These are phyloP conservation scores for Ivindomyrus marchei DNA, from an alignment of 2,113 vertebrate genomes.

Conservation along the genomic window DNA sequence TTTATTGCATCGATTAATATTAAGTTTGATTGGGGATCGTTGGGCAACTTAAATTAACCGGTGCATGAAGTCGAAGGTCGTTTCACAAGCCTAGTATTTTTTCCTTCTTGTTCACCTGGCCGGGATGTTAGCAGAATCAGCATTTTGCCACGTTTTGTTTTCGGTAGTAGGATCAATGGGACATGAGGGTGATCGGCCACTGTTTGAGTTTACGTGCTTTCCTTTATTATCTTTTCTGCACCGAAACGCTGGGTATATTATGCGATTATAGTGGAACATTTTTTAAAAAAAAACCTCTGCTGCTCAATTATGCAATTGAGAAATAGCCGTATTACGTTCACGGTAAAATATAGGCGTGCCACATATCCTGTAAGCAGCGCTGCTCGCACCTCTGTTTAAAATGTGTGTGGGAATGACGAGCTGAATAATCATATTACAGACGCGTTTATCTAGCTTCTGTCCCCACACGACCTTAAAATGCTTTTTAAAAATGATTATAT, in stretches of 20 bases:
- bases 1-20: neutral
- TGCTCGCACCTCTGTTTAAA: neutral
- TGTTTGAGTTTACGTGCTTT: neutral
- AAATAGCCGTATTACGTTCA: neutral
- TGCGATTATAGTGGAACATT: neutral
- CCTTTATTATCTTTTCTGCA: neutral
- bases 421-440: neutral
- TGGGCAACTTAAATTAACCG: neutral
- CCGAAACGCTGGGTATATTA: neutral
- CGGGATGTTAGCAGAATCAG: neutral
- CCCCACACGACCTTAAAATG: slow-evolving; percentile 1
- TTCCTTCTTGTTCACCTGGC: neutral
- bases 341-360: slow-evolving; percentile 17
- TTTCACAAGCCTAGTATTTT: neutral
- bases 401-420: neutral
- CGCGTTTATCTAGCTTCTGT: neutral
- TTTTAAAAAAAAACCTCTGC: neutral
- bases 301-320: neutral
- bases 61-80: neutral
- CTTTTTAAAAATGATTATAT: neutral
- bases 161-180: neutral
- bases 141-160: neutral
- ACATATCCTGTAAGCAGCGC: neutral
- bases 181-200: neutral
- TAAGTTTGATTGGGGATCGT: neutral